phyloP scores from a whole-genome alignment of 2,888 invertebrate genomes.

The Caenorhabditis virilis region DNA sequence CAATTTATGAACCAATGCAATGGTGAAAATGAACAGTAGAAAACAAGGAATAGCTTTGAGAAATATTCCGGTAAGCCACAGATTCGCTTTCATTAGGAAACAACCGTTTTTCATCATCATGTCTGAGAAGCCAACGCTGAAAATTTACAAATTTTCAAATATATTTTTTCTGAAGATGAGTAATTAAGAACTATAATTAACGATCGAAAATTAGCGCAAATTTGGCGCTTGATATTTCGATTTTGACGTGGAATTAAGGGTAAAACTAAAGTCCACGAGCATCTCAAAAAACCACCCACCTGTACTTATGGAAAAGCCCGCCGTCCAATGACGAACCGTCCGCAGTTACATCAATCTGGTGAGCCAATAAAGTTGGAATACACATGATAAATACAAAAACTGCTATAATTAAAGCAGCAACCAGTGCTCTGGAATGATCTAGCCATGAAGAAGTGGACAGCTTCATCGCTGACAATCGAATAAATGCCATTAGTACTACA shows the following conservation, averaged over 20 bases:
- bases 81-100: slow-evolving; percentile 50
- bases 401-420: slow-evolving; percentile 36
- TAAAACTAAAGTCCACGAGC: no score
- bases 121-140: slow-evolving; percentile 48
- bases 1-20: slow-evolving; percentile 42
- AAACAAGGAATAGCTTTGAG: slow-evolving; percentile 38
- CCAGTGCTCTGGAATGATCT: slow-evolving; percentile 44
- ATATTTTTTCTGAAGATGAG: no score
- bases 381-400: slow-evolving; percentile 47
- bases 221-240: no score
- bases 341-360: slow-evolving; percentile 42
- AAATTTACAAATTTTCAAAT: no score
- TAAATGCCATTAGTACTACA: slow-evolving; percentile 63
- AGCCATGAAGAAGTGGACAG: slow-evolving; percentile 39
- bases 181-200: no score
- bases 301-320: slow-evolving; percentile 27
- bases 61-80: slow-evolving; percentile 58
- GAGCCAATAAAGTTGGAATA: slow-evolving; percentile 54
- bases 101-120: slow-evolving; percentile 49
- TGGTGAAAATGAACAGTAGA: slow-evolving; percentile 49
- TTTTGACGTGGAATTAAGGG: no score
- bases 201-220: no score
- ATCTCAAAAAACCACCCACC: no score
- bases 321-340: slow-evolving; percentile 6
- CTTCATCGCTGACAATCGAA: slow-evolving; percentile 53